These are phyloP conservation scores for Lichenostomus cassidix DNA, from an alignment of 2,113 vertebrate genomes.

Conservation along the genomic window DNA sequence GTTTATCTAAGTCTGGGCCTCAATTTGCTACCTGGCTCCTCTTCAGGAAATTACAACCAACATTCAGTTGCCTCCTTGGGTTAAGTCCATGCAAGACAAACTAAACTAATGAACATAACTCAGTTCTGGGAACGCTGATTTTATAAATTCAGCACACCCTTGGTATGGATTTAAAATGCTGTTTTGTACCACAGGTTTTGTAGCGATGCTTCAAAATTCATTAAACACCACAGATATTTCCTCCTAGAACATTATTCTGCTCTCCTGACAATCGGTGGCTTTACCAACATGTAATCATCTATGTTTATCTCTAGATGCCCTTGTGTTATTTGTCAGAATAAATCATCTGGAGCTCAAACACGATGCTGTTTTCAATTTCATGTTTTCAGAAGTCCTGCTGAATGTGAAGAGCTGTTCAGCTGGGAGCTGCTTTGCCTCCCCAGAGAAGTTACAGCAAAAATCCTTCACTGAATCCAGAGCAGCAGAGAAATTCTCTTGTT, in stretches of 20 bases:
- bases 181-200: not conserved
- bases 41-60: not conserved
- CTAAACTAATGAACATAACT: not conserved
- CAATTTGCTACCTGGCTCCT: not conserved
- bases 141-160: not conserved
- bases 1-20: not conserved
- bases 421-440: conserved; percentile 9
- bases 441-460: conserved; percentile 13
- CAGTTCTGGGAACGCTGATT: not conserved
- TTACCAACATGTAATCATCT: not conserved
- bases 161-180: not conserved
- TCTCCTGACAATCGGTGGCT: not conserved
- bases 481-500: not conserved
- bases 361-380: not conserved
- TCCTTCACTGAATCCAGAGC: not conserved
- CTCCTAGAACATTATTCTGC: not conserved
- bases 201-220: not conserved
- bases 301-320: not conserved
- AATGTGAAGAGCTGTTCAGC: not conserved
- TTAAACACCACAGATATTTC: not conserved
- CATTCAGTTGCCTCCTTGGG: not conserved
- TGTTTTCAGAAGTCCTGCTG: not conserved
- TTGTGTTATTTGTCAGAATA: conserved; percentile 24
- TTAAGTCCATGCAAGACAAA: not conserved
- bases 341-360: not conserved